Percentiles rank a stretch among this genome's conserved stretches.
Conservation (phyloP, 2,888 invertebrate species). For the Seira sanloemensis region DNA sequence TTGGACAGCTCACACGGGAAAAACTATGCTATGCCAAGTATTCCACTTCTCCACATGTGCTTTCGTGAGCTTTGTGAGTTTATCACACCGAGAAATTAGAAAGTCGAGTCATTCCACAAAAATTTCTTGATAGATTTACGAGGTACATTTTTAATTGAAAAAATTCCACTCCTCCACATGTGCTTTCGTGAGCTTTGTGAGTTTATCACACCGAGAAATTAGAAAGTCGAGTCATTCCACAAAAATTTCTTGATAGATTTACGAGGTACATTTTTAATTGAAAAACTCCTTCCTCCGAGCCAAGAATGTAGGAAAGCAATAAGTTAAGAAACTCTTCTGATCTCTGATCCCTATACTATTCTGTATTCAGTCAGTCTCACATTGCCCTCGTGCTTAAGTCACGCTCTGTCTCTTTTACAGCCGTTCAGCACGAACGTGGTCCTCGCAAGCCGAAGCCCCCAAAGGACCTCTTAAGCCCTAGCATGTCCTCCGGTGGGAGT, state of each 20-base stretch:
- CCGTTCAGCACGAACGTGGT: slow-evolving; percentile 97
- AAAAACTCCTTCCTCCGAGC: slow-evolving; percentile 18
- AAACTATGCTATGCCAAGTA: too few species aligned
- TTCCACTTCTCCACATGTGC: too few species aligned
- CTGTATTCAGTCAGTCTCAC: slow-evolving; percentile 15
- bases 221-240: slow-evolving; percentile 25
- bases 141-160: slow-evolving; percentile 1
- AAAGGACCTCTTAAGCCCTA: slow-evolving; percentile 40
- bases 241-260: slow-evolving; percentile 6
- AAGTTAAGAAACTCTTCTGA: slow-evolving; percentile 17
- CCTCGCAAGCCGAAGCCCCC: slow-evolving; percentile 93
- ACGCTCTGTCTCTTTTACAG: slow-evolving; percentile 77
- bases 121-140: slow-evolving; percentile 9
- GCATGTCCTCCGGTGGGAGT: slow-evolving; percentile 29
- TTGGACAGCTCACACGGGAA: too few species aligned
- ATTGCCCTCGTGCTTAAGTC: slow-evolving; percentile 25
- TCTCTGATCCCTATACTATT: background rate
- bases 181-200: too few species aligned
- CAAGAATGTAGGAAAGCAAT: slow-evolving; percentile 54
- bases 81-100: too few species aligned
- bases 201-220: too few species aligned
- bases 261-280: background rate
- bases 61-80: too few species aligned
- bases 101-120: slow-evolving; percentile 18
- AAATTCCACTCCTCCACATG: too few species aligned